Conservation (phyloP, 2,113 vertebrate species). For the Ceratotherium simum region DNA sequence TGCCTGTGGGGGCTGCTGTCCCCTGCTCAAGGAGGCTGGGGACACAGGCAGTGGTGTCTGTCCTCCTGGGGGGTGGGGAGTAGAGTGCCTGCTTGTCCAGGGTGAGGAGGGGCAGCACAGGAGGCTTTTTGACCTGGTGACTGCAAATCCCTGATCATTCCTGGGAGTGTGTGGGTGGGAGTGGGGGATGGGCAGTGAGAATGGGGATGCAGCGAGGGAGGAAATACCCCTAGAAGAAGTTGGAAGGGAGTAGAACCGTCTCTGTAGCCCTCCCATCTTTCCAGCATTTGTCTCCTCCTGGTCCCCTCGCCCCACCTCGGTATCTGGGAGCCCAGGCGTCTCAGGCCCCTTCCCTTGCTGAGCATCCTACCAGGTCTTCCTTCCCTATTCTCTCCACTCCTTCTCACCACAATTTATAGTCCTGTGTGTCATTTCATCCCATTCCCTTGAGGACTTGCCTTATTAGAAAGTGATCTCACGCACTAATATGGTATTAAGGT, state of each 20-base stretch:
- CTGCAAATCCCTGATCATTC: fast-evolving
- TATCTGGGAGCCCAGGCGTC: background rate
- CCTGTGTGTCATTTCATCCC: background rate
- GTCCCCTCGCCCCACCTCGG: background rate
- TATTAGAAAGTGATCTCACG: slow-evolving; percentile 44
- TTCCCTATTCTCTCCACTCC: background rate
- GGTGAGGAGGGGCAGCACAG: fast-evolving
- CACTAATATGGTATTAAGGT: background rate
- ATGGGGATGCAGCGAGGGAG: background rate
- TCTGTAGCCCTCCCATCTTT: background rate
- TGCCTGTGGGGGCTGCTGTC: slow-evolving; percentile 6
- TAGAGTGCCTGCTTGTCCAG: fast-evolving
- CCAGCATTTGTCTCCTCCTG: background rate
- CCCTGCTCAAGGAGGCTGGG: slow-evolving; percentile 35
- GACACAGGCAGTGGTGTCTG: background rate
- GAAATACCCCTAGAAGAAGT: background rate
- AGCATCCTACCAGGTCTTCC: background rate
- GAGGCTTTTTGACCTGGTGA: fast-evolving
- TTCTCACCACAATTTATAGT: background rate
- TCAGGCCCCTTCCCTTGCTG: background rate
- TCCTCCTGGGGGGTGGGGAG: no score
- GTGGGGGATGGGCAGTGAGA: no score
- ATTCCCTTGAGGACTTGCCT: slow-evolving; percentile 25
- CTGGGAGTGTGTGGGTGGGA: background rate
- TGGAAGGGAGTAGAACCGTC: background rate